Evolutionary conservation across 2,113 vertebrate species (phyloP).

Genomic region (Hirundichthys speculiger): DNA sequence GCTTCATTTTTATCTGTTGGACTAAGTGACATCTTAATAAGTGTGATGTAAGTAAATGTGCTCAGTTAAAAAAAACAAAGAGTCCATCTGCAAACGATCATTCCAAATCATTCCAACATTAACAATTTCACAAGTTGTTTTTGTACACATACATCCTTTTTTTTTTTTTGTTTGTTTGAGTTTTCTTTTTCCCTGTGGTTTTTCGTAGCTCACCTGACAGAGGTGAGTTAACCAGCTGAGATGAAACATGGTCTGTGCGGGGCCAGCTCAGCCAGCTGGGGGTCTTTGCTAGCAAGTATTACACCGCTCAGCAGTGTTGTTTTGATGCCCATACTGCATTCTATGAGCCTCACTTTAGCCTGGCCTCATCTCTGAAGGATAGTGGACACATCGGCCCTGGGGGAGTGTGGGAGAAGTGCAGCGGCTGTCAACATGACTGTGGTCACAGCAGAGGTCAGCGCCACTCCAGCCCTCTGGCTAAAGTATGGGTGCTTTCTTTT

Average conservation of each 20-base stretch:
- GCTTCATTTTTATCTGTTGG: not conserved
- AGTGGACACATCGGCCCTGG: slow-evolving; percentile 55
- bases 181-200: not conserved
- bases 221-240: slow-evolving; percentile 24
- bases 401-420: slow-evolving; percentile 62
- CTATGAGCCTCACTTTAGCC: slow-evolving; percentile 41
- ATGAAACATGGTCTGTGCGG: slow-evolving; percentile 37
- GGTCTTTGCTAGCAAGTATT: slow-evolving; percentile 38
- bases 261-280: slow-evolving; percentile 7
- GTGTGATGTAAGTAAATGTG: too few species aligned
- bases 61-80: too few species aligned
- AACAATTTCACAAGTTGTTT: slow-evolving; percentile 6
- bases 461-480: slow-evolving; percentile 31
- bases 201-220: slow-evolving; percentile 33
- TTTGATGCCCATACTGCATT: slow-evolving; percentile 14
- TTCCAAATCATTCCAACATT: not conserved
- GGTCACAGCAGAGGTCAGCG: slow-evolving; percentile 66
- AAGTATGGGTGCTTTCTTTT: slow-evolving; percentile 26
- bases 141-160: not conserved
- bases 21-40: too few species aligned
- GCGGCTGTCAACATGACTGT: slow-evolving; percentile 67
- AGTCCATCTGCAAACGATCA: too few species aligned
- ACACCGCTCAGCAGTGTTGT: slow-evolving; percentile 22
- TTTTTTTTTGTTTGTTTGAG: slow-evolving; percentile 3
- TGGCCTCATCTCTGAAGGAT: slow-evolving; percentile 52